Base-by-base conservation (phyloP, 2,888 invertebrate genomes). In the Ornithoptera priamus region DNA sequence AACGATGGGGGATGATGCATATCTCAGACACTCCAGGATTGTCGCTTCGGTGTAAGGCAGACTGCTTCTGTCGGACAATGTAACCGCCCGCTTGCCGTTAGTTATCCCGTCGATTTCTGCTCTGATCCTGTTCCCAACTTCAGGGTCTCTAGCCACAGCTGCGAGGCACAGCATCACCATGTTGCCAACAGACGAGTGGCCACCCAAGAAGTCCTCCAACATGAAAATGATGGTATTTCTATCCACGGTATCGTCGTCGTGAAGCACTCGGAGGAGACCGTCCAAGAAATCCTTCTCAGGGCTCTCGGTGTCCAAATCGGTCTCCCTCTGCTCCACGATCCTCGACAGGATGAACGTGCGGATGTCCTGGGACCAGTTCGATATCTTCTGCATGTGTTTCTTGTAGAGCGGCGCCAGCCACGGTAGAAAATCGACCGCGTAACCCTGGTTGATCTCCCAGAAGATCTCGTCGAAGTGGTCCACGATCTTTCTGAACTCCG, bases 361-460 rank as follows among this genome's bases (percentile, higher is more conserved):
- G 72, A 97, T 96, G 56, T 94, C 94, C 1, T 93, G 86, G 0
- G 96, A 95, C 96, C 96, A 96, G 68, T 93, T 83, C 0, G 94
- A 93, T 7, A 97, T 87, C 74, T 94, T 95, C 3, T 94, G 92
- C 89, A 96, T 94, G 78, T 97, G 96, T 3, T 92, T 90, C 4
- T 87, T 87, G 83, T 96, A 97, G 71, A 97, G 94, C 0, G 96
- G 96, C 0, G 94, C 89, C 0, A 97, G 84, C 95, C 96, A 97
- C 0, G 97, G 97, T 30, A 98, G 80, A 79, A 97, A 97, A 79
- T 98, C 98, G 0, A 97, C 94, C 0, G 97, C 96, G 82, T 97
- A 97, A 0, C 97, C 97, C 78, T 97, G 97, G 84, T 97, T 98
- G 73, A 98, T 97, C 81, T 97, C 97, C 96, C 96, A 97, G 89